Evolutionary conservation across 2,888 invertebrate genomes (phyloP).

Genomic region (Lamellibrachia columna): DNA sequence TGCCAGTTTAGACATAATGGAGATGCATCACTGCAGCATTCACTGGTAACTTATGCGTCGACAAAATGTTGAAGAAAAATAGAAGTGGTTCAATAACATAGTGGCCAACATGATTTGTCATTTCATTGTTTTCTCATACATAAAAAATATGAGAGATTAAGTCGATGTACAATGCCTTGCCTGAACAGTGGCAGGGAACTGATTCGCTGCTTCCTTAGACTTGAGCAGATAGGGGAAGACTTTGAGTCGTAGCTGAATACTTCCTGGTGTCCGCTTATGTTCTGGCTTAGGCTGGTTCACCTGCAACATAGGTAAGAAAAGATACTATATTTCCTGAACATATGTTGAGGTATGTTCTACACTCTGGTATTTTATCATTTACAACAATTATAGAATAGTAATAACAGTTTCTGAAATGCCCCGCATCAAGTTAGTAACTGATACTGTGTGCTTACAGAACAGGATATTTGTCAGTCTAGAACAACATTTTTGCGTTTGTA

Average conservation of each 20-base stretch:
- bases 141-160: not conserved
- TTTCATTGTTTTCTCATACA: not conserved
- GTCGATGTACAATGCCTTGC: slow-evolving; percentile 64
- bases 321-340: not conserved
- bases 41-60: not conserved
- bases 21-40: not conserved
- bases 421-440: not conserved
- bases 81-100: not conserved
- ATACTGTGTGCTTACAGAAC: not conserved
- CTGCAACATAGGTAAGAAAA: not conserved
- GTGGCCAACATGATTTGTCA: not conserved
- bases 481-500: not conserved
- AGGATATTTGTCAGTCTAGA: not conserved
- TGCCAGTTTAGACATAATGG: not conserved
- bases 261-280: slow-evolving; percentile 80
- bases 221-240: slow-evolving; percentile 83
- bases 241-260: slow-evolving; percentile 85
- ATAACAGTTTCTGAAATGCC: not conserved
- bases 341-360: not conserved
- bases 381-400: not conserved
- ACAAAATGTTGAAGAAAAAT: not conserved
- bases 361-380: not conserved
- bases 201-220: slow-evolving; percentile 65
- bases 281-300: slow-evolving; percentile 66
- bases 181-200: slow-evolving; percentile 81